Conservation (phyloP, 2,797 vertebrate species). For the Graptemys geographica region DNA sequence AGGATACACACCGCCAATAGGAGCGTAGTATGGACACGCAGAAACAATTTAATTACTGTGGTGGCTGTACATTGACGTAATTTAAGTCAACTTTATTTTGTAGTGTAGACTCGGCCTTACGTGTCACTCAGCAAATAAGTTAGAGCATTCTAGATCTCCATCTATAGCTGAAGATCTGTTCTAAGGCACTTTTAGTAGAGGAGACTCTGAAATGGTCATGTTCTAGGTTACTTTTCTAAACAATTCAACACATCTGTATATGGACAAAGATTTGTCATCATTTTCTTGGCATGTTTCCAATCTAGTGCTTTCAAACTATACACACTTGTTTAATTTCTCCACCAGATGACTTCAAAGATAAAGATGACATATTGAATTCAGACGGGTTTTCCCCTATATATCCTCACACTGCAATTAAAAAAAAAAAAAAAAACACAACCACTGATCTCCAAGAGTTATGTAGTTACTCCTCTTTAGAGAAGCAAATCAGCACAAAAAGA, state of each 20-base stretch:
- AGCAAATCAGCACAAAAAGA: background rate
- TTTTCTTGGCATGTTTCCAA: background rate
- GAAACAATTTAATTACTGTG: too few relatives aligned
- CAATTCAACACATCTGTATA: constrained; percentile 13
- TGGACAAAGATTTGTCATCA: background rate
- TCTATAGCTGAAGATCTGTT: constrained; percentile 15
- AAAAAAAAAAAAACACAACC: background rate
- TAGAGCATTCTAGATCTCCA: background rate
- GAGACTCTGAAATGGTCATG: constrained; percentile 12
- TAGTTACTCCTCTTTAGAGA: background rate
- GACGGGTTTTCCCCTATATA: background rate
- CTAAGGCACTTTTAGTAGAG: background rate
- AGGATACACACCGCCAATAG: background rate
- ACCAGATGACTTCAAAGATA: background rate
- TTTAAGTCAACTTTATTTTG: too few relatives aligned
- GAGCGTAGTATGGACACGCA: background rate
- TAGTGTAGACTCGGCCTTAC: too few relatives aligned
- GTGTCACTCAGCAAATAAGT: constrained; percentile 1
- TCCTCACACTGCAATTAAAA: background rate
- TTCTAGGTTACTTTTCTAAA: constrained; percentile 40
- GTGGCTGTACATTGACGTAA: too few relatives aligned
- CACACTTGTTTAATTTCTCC: background rate
- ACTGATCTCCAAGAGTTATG: background rate
- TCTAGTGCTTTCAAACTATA: background rate
- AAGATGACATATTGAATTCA: background rate